Base-by-base conservation (phyloP, 2,113 vertebrate species). In the Tragelaphus scriptus region DNA sequence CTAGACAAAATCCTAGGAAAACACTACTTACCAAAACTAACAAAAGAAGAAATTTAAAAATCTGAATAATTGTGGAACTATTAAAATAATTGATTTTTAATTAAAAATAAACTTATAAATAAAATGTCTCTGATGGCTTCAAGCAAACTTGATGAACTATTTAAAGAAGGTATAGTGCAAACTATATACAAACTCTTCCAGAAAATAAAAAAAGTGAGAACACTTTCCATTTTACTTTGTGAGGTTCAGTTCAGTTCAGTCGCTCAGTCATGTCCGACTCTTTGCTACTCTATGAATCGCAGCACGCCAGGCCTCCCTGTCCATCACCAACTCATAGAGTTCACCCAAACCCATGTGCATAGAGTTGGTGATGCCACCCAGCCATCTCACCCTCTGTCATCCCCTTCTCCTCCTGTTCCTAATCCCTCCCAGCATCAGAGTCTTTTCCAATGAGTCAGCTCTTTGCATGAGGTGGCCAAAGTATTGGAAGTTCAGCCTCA, bases 101-200 rank as follows among this genome's bases (percentile, higher is more conserved):
- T 82, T 75, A 59, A 94, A 85, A 85, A 85, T 71, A 81, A 94
- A 55, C 19, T 51, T 85, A 81, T 47, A 17, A 75, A 32, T 63
- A 32, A 26, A 93, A 63, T 71, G 21, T 55, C 28, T 75, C 81
- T 77, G 30, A 28, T 49, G 71, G 13, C 75, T 61, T 96, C 80
- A 90, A 92, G n/a, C 32, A 90, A 65, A 55, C 58, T 77, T 82
- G 65, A 82, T 77, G 40, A 90, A 55, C 77, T 47, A 2, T 61
- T 91, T 94, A 82, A 94, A 92, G 61, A 94, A 90, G 44, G 86
- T 32, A 55, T 28, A 63, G 58, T 30, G 32, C 14, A 21, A 82
- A n/a, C 1, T 40, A 63, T 90, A 84, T 25, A 61, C 11, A 88
- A 95, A 71, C 53, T 40, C 47, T 89, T 81, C 25, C 88, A 96